Base-by-base conservation (phyloP, 53 echinoderm and acorn worm species). In the Stichopus horrens region DNA sequence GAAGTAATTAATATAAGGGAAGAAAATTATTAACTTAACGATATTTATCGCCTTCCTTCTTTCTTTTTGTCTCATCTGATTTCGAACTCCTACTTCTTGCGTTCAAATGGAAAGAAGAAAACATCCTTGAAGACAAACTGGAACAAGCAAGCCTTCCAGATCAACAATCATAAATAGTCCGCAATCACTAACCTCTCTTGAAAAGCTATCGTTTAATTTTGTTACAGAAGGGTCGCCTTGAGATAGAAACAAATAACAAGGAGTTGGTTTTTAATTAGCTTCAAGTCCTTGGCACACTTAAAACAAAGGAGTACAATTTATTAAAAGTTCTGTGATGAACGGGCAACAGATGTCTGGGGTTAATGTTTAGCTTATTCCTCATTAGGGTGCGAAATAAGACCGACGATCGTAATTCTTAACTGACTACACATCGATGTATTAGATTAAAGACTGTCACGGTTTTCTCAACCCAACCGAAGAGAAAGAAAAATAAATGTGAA, bases 201-300 rank as follows among this genome's bases (percentile, higher is more conserved):
- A 18, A 78, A 78, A 78, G 53, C 52, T 78, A 78, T 78, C 79
- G 53, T 78, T 78, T 78, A 78, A 78, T 78, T 78, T 78, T 11
- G 79, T 55, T 55, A 78, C 79, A 51, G 63, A 60, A 60, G 79
- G 79, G 53, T 78, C 79, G 55, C 52, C 53, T 78, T 78, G 79
- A 54, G 79, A 37, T 37, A 37, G 37, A 53, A 78, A 53, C 79
- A 78, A 78, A 78, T 78, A 78, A 52, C 14, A 7, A 51, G 5
- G 16, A 78, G 79, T 78, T 78, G 79, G 79, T 53, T 78, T 78
- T 78, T 78, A 78, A 78, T 78, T 78, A 78, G 53, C 79, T 53
- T 78, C 79, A 78, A 78, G 79, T 78, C 79, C 79, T 78, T 55
- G 79, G 79, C 19, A 78, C 79, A 54, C 52, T 78, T 78, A 78